Percentiles rank a stretch among this genome's conserved stretches.
phyloP scores from a whole-genome alignment of 2,888 invertebrate species.

The Byasa hedistus region DNA sequence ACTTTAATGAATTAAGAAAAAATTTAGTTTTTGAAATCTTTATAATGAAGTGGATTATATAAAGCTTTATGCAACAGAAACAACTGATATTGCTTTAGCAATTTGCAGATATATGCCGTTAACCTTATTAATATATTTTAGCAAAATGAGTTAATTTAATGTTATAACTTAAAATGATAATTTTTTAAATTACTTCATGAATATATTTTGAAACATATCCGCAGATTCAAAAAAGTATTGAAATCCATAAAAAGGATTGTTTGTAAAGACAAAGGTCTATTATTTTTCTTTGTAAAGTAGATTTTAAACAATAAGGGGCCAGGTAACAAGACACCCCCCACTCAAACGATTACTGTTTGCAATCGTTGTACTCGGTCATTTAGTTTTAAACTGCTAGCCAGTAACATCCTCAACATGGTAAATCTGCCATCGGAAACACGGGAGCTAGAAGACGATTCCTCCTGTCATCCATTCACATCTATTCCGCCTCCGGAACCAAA shows the following conservation, averaged over 20 bases:
- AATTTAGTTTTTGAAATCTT: too few species aligned
- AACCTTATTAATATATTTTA: too few species aligned
- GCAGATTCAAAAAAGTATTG: neutral
- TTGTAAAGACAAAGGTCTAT: neutral
- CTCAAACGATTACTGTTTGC: neutral
- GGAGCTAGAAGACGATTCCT: neutral
- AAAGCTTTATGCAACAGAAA: too few species aligned
- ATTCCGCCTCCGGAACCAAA: constrained; percentile 31
- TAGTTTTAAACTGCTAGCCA: neutral
- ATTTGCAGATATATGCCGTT: too few species aligned
- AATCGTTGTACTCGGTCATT: neutral
- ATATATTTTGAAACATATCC: neutral
- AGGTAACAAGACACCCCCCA: neutral
- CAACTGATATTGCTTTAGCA: too few species aligned
- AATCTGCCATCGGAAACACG: neutral
- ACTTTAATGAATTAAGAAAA: too few species aligned
- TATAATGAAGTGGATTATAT: too few species aligned
- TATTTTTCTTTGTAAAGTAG: neutral
- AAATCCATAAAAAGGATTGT: neutral
- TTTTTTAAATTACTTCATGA: neutral
- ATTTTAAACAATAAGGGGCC: neutral
- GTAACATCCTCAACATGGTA: constrained; percentile 1
- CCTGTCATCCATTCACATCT: neutral
- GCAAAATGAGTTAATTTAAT: too few species aligned
- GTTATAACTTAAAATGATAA: too few species aligned